Evolutionary conservation across 2,113 vertebrate species (phyloP).

Genomic region (Erythrolamprus reginae): DNA sequence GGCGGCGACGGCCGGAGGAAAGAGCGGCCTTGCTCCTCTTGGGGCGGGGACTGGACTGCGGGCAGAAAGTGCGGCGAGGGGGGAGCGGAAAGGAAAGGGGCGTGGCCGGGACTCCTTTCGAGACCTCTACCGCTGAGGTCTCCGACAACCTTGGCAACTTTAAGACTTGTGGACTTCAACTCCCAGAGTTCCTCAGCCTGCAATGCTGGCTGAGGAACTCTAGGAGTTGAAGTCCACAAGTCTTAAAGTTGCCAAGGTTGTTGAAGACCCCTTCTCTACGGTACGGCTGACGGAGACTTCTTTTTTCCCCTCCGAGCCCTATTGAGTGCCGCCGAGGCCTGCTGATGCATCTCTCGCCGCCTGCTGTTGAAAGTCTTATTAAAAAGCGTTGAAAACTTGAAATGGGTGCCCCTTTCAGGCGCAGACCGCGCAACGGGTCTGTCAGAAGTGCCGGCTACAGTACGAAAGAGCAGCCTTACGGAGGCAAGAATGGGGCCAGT

Average conservation of each 20-base stretch:
- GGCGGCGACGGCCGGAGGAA: background rate
- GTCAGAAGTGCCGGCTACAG: background rate
- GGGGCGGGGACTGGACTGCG: background rate
- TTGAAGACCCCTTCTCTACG: too few species aligned
- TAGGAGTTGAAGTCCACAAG: too few species aligned
- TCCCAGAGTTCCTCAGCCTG: too few species aligned
- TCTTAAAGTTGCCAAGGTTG: too few species aligned
- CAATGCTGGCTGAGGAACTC: too few species aligned
- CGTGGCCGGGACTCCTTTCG: conserved; percentile 11
- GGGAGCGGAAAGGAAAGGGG: background rate
- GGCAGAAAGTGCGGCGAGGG: background rate
- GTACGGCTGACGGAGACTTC: too few species aligned
- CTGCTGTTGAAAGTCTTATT: background rate
- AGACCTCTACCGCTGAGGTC: background rate
- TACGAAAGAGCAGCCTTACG: background rate
- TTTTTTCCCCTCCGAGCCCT: background rate
- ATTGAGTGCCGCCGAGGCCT: background rate
- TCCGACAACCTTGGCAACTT: too few species aligned
- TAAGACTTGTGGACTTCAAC: too few species aligned
- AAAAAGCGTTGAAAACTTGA: background rate
- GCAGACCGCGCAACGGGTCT: background rate
- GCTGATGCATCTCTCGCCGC: background rate
- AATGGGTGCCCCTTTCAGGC: too few species aligned
- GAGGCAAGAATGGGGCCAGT: background rate
- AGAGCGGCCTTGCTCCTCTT: background rate